phyloP scores from a whole-genome alignment of 2,888 invertebrate genomes.

The Cheilosia vulpina region DNA sequence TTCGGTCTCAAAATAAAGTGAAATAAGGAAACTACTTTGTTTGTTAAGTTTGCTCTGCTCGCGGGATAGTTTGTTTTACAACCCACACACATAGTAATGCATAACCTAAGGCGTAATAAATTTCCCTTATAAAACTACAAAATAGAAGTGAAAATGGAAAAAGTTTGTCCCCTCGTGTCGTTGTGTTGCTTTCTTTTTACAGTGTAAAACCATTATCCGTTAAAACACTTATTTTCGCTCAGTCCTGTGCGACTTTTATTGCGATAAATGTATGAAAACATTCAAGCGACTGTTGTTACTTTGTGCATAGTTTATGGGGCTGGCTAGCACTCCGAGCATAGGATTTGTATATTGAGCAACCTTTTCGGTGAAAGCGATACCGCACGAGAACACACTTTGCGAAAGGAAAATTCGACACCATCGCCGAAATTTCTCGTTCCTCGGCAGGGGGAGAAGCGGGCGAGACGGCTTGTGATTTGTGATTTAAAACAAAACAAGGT shows the following conservation, averaged over 20 bases:
- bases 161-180: slow-evolving; percentile 49
- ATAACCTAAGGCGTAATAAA: slow-evolving; percentile 64
- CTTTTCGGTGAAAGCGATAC: slow-evolving; percentile 1
- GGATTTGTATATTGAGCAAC: background rate
- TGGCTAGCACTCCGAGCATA: background rate
- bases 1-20: slow-evolving; percentile 36
- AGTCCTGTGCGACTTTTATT: slow-evolving; percentile 59
- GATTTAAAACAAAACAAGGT: slow-evolving; percentile 22
- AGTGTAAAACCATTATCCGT: slow-evolving; percentile 70
- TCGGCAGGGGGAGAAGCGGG: background rate
- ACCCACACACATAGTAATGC: slow-evolving; percentile 51
- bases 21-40: slow-evolving; percentile 48
- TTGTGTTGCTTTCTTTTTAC: slow-evolving; percentile 14
- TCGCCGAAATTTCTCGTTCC: slow-evolving; percentile 15
- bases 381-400: background rate
- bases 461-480: slow-evolving; percentile 23
- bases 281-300: slow-evolving; percentile 16
- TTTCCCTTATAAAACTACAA: slow-evolving; percentile 67
- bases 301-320: slow-evolving; percentile 18
- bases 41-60: slow-evolving; percentile 7
- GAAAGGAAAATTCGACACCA: slow-evolving; percentile 49
- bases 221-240: slow-evolving; percentile 67
- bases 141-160: slow-evolving; percentile 66
- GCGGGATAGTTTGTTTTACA: slow-evolving; percentile 25
- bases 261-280: slow-evolving; percentile 43